Conservation (phyloP, 37 sponge, comb jelly and placozoan species). For the Spongilla lacustris region DNA sequence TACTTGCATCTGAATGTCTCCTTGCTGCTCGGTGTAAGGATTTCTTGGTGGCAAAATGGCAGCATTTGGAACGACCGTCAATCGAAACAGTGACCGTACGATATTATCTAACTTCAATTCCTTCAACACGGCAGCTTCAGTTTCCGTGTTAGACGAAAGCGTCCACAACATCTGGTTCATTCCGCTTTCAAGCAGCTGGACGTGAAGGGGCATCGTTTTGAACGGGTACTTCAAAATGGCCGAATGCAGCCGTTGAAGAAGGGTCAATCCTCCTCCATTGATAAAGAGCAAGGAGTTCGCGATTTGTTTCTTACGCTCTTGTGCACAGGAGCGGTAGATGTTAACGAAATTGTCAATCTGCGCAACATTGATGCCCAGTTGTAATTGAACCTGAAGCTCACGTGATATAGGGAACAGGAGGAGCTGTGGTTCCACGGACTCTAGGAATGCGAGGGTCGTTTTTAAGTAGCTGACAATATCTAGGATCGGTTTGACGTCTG, state of each 20-base stretch:
- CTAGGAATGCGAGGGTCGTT: not conserved
- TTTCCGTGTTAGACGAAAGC: not conserved
- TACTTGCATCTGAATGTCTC: not conserved
- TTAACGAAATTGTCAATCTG: not conserved
- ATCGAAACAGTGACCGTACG: not conserved
- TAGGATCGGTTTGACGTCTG: not conserved
- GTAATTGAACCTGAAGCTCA: too few relatives aligned
- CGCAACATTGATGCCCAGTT: not conserved
- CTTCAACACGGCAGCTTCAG: not conserved
- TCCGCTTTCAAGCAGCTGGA: conserved; percentile 8
- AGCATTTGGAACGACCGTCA: not conserved
- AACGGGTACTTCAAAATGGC: conserved; percentile 5
- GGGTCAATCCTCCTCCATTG: not conserved
- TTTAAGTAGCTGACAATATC: not conserved
- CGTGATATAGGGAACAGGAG: too few relatives aligned
- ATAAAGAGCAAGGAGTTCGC: conserved; percentile 33
- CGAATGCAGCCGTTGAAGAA: conserved; percentile 8
- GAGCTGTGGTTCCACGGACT: not conserved
- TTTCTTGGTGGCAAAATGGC: not conserved
- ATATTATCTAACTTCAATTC: not conserved
- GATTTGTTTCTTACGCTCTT: not conserved
- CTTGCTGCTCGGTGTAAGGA: not conserved
- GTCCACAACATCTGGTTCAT: not conserved
- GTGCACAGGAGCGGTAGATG: not conserved
- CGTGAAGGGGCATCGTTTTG: not conserved